These are phyloP conservation scores for Chaenocephalus aceratus DNA, from an alignment of 2,113 vertebrate species.

Conservation along the genomic window DNA sequence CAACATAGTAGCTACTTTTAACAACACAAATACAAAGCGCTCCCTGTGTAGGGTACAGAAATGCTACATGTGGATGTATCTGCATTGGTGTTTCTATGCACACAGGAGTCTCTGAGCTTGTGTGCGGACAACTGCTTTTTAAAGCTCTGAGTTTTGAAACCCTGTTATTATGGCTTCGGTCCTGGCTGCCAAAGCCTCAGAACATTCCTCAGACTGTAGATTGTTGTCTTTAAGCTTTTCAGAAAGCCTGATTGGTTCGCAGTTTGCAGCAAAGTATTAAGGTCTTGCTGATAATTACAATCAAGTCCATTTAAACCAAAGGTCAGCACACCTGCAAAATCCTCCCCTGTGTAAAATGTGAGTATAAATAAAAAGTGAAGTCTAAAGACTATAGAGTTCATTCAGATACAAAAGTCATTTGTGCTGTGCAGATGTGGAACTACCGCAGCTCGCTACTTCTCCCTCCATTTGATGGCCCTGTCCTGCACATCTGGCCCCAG, in stretches of 20 bases:
- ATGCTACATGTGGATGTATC: conserved; percentile 14
- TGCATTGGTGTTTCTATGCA: conserved; percentile 37
- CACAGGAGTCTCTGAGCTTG: conserved; percentile 34
- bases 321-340: conserved; percentile 21
- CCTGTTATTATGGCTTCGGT: conserved; percentile 80
- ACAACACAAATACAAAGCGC: conserved; percentile 5
- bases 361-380: too few species aligned
- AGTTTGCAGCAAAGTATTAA: conserved; percentile 27
- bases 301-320: conserved; percentile 26
- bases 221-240: conserved; percentile 66
- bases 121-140: conserved; percentile 84
- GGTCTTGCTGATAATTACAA: conserved; percentile 25
- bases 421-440: conserved; percentile 77
- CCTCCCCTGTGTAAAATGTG: not conserved
- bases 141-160: conserved; percentile 86
- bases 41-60: conserved; percentile 14
- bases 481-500: conserved; percentile 85
- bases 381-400: conserved; percentile 28
- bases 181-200: conserved; percentile 75
- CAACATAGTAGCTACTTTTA: conserved; percentile 39
- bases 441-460: conserved; percentile 66
- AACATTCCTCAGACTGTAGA: conserved; percentile 75
- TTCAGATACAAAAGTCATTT: conserved; percentile 52
- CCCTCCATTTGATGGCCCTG: conserved; percentile 75
- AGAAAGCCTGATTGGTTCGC: conserved; percentile 33